Percentiles rank a stretch among this genome's conserved stretches.
These are phyloP conservation scores for Drosophila rellima DNA, from an alignment of 2,888 invertebrate genomes.

Conservation along the genomic window DNA sequence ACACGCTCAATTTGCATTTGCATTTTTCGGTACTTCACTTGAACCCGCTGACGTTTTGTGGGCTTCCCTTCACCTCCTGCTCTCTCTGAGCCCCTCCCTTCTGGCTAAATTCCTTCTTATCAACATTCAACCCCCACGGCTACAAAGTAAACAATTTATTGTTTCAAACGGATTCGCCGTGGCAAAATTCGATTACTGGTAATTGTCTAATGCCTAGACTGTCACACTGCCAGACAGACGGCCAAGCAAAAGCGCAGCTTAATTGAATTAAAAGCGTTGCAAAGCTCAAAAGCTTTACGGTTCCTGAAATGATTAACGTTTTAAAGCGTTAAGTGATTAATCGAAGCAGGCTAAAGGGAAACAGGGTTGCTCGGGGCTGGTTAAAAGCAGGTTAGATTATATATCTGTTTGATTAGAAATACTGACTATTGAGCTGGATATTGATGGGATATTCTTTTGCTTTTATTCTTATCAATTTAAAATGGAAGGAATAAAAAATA, in stretches of 20 bases:
- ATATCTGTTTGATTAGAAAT: background rate
- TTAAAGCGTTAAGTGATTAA: conserved; percentile 67
- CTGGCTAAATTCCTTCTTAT: background rate
- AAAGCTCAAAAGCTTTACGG: conserved; percentile 55
- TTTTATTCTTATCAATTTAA: too few species aligned
- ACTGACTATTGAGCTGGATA: background rate
- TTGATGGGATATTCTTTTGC: too few species aligned
- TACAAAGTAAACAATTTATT: conserved; percentile 65
- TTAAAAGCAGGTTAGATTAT: background rate
- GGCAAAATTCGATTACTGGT: conserved; percentile 74
- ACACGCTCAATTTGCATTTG: conserved; percentile 71
- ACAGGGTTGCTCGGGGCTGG: background rate
- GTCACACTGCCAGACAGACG: background rate
- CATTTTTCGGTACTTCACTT: conserved; percentile 47
- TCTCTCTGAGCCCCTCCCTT: background rate
- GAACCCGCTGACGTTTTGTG: conserved; percentile 19
- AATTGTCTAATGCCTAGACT: conserved; percentile 68
- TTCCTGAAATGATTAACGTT: conserved; percentile 54
- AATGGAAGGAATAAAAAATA: too few species aligned
- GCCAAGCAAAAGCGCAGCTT: conserved; percentile 63
- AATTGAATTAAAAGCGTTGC: conserved; percentile 73
- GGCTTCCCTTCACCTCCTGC: conserved; percentile 4
- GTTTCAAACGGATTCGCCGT: conserved; percentile 68
- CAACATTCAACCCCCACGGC: conserved; percentile 30
- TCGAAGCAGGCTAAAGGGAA: conserved; percentile 10